A percentile compares a stretch with the other conserved stretches of the same genome.
These are phyloP conservation scores for Pyrrhosoma nymphula DNA, from an alignment of 2,888 invertebrate genomes.

Conservation along the genomic window DNA sequence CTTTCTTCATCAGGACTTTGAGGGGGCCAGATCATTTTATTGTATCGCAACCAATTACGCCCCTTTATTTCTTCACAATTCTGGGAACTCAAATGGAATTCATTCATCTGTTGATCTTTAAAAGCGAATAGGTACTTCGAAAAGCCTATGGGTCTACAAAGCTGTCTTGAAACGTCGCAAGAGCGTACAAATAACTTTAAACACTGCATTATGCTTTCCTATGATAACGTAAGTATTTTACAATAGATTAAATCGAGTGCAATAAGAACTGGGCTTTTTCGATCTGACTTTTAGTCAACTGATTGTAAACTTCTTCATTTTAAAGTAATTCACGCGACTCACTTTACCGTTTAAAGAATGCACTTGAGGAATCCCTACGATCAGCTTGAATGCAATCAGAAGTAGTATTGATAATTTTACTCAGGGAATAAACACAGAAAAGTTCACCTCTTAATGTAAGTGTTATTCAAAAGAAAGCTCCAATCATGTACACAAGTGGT, in stretches of 20 bases:
- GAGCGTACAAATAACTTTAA: conserved; percentile 7
- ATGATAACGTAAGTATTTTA: not conserved
- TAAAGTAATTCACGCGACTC: too few species aligned
- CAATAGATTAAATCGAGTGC: too few species aligned
- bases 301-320: too few species aligned
- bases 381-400: too few species aligned
- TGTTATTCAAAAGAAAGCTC: too few species aligned
- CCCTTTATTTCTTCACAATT: not conserved
- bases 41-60: conserved; percentile 83
- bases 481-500: too few species aligned
- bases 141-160: not conserved
- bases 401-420: too few species aligned
- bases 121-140: not conserved
- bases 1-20: conserved; percentile 86
- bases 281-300: too few species aligned
- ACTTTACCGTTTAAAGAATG: too few species aligned
- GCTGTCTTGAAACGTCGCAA: not conserved
- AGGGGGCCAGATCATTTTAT: conserved; percentile 90
- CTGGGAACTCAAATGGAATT: not conserved
- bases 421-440: too few species aligned
- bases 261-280: not conserved
- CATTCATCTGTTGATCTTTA: not conserved
- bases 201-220: conserved; percentile 41
- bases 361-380: too few species aligned
- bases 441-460: too few species aligned